phyloP scores from a whole-genome alignment of 2,113 vertebrate genomes.

The Nycticryphes semicollaris region DNA sequence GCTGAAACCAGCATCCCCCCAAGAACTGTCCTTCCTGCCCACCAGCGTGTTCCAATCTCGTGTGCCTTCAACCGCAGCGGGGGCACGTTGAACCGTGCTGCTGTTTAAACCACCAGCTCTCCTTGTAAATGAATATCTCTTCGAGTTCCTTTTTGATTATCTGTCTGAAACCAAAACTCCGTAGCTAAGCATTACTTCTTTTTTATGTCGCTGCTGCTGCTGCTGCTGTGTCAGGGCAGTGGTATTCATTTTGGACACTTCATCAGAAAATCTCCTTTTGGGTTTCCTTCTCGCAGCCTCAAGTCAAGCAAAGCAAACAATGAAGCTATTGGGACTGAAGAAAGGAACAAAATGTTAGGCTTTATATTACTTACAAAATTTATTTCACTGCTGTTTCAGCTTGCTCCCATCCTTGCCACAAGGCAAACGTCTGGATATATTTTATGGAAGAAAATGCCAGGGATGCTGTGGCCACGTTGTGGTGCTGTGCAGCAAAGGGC shows the following conservation, averaged over 20 bases:
- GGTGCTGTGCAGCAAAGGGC: background rate
- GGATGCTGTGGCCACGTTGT: too few relatives aligned
- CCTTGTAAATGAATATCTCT: conserved; percentile 5
- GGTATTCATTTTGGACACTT: conserved; percentile 7
- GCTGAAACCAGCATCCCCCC: background rate
- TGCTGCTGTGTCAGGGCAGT: conserved; percentile 3
- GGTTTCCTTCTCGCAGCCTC: background rate
- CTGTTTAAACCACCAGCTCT: background rate
- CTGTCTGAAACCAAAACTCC: conserved; percentile 55
- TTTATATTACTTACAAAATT: conserved; percentile 39
- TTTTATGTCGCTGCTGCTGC: conserved; percentile 2
- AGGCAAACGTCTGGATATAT: background rate
- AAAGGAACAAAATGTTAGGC: background rate
- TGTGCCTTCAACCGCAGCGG: background rate
- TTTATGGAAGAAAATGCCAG: background rate
- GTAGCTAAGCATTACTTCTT: conserved; percentile 48
- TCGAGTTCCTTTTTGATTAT: conserved; percentile 44
- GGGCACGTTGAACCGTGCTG: accelerated
- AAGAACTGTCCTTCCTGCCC: background rate
- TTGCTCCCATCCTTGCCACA: background rate
- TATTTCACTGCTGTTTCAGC: conserved; percentile 9
- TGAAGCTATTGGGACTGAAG: background rate
- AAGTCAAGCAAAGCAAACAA: conserved; percentile 44
- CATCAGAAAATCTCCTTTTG: background rate
- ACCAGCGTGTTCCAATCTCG: accelerated